Evolutionary conservation across 2,113 vertebrate species (phyloP), one percentile per base, ranked within the genome.

Genomic region (Datnioides undecimradiatus): DNA sequence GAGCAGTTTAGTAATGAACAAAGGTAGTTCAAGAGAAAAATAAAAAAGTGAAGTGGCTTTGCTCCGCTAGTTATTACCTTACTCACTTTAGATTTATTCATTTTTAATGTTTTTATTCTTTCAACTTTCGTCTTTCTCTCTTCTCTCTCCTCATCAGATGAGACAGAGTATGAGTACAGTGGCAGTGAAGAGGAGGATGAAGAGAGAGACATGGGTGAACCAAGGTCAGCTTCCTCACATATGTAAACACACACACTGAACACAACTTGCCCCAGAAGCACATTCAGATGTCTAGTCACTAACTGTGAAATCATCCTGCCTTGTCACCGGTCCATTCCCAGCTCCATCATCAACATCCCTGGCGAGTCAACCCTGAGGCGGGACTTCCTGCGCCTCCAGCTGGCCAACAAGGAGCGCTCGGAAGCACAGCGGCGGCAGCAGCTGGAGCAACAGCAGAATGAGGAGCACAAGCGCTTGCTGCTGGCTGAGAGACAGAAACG

Each of bases 101-200:
- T 29, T 75, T 59, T n/a, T 21, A 21, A 54, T 25, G 4, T 34
- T 65, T 41, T 51, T 55, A 25, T 33, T 36, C 21, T 66, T 60
- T 46, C 29, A 8, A 27, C 21, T 2, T 34, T 27, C n/a, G n/a
- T 23, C 11, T 1, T 19, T 48, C 8, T 34, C 17, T 8, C 27
- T 57, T 14, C 34, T 63, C 4, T 54, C 19, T 11, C 14, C 33
- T 14, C 7, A 82, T 69, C 91, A 99, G 98, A 99, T 94, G 98
- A 99, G 92, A 99, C 97, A 0, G 98, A 99, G 82, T 99, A 99
- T 0, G 98, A 99, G 72, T 99, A 98, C 95, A 99, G 98, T 14
- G 98, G 97, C 82, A 99, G 98, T 73, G 98, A 99, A 81, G 98
- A 99, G 72, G 98, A 99, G 80, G 97, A 99, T 51, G 98, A 99